Conservation (phyloP, 1,140 invertebrate species). For the Aphelenchoides fujianensis region DNA sequence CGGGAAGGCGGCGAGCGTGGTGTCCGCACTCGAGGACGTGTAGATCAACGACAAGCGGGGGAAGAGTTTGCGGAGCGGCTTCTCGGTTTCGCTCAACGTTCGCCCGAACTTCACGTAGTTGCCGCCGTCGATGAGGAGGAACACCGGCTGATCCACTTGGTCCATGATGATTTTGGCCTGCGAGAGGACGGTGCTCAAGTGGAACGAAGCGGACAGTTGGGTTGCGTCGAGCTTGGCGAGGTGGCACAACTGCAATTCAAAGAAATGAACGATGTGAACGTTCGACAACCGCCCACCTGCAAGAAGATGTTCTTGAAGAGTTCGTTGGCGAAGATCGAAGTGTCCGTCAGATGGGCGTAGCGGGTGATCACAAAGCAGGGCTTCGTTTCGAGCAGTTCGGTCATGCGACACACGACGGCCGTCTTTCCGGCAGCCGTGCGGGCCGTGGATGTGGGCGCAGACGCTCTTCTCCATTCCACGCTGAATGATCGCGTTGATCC, state of each 20-base stretch:
- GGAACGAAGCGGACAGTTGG: conserved; percentile 28
- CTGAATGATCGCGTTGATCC: conserved; percentile 16
- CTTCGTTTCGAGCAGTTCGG: conserved; percentile 32
- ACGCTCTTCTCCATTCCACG: conserved; percentile 28
- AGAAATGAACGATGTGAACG: conserved; percentile 8
- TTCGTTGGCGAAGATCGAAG: conserved; percentile 46
- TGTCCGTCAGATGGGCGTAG: conserved; percentile 38
- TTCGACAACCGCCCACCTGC: conserved; percentile 31
- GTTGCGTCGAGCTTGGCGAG: conserved; percentile 21
- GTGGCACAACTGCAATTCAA: conserved; percentile 29
- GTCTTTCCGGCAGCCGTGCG: conserved; percentile 40
- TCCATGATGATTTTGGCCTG: conserved; percentile 45
- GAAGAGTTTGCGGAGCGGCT: conserved; percentile 38
- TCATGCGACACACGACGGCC: conserved; percentile 42
- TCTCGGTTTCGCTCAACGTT: conserved; percentile 38
- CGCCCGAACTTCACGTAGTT: conserved; percentile 42
- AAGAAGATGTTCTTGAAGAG: conserved; percentile 43
- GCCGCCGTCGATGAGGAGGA: conserved; percentile 45
- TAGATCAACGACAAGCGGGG: conserved; percentile 39
- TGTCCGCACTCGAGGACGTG: conserved; percentile 29
- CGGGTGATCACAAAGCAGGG: conserved; percentile 32
- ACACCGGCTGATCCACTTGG: conserved; percentile 22
- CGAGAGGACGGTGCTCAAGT: conserved; percentile 32
- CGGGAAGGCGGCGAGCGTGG: conserved; percentile 31
- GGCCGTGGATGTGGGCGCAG: conserved; percentile 42